Evolutionary conservation across 2,797 vertebrate species (phyloP).

Genomic region (Gymnoscopelus braueri): DNA sequence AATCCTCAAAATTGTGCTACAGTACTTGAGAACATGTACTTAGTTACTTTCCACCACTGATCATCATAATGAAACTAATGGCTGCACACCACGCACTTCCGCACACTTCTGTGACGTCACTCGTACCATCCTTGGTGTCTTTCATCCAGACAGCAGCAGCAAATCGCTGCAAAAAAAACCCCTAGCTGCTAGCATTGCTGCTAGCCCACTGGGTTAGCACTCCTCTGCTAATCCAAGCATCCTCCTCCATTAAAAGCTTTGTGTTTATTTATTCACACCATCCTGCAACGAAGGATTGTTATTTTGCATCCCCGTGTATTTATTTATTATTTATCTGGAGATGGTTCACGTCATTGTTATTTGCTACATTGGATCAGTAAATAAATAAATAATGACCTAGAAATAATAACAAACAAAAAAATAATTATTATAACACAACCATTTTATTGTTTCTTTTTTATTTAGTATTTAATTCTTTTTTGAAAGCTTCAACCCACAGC

Average conservation of each 20-base stretch:
- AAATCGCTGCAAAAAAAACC: constrained; percentile 28
- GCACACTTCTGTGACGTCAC: too few species aligned
- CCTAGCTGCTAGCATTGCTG: too few species aligned
- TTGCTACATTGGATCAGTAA: constrained; percentile 28
- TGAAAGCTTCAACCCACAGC: constrained; percentile 12
- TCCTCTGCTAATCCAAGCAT: constrained; percentile 50
- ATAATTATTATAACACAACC: too few species aligned
- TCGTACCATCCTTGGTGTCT: too few species aligned
- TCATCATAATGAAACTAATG: too few species aligned
- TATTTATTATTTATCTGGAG: constrained; percentile 27
- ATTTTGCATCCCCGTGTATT: constrained; percentile 17
- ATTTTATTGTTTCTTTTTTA: too few species aligned
- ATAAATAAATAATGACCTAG: constrained; percentile 48
- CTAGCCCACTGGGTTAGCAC: constrained; percentile 40
- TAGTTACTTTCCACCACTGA: too few species aligned
- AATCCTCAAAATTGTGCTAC: too few species aligned
- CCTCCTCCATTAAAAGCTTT: constrained; percentile 38
- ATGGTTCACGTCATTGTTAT: constrained; percentile 35
- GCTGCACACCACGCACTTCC: too few species aligned
- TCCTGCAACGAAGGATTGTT: constrained; percentile 14
- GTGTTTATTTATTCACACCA: constrained; percentile 35
- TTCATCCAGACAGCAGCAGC: constrained; percentile 78
- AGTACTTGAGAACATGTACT: too few species aligned
- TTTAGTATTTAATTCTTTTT: constrained; percentile 15
- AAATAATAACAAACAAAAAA: too few species aligned